Conservation (phyloP, 2,888 invertebrate species). For the Drosophila tanythrix region DNA sequence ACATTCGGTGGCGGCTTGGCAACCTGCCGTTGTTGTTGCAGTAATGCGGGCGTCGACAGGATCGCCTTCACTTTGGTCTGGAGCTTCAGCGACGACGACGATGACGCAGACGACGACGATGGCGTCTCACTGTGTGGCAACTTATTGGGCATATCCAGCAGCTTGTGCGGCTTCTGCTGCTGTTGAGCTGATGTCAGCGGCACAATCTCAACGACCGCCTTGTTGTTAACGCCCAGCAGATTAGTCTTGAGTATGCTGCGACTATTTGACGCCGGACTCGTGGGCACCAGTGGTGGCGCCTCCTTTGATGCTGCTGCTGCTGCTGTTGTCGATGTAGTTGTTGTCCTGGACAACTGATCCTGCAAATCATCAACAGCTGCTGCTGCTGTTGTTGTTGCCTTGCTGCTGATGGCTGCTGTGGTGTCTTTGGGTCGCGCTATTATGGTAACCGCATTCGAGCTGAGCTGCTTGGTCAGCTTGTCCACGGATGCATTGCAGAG, state of each 20-base stretch:
- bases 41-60: neutral
- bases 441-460: constrained; percentile 83
- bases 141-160: constrained; percentile 82
- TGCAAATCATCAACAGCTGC: constrained; percentile 16
- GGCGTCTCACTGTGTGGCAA: constrained; percentile 41
- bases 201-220: constrained; percentile 82
- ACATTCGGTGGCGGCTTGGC: constrained; percentile 31
- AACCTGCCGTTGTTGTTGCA: constrained; percentile 27
- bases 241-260: constrained; percentile 84
- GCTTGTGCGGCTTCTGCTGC: constrained; percentile 81
- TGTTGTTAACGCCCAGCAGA: constrained; percentile 76
- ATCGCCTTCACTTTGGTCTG: neutral
- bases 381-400: constrained; percentile 12
- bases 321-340: neutral
- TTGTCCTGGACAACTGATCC: constrained; percentile 8
- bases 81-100: neutral
- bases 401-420: constrained; percentile 15
- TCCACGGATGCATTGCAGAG: constrained; percentile 79
- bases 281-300: constrained; percentile 50
- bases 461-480: constrained; percentile 82
- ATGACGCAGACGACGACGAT: neutral
- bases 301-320: constrained; percentile 42
- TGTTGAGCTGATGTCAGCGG: constrained; percentile 64
- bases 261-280: constrained; percentile 65
- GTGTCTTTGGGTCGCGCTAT: constrained; percentile 83